A percentile compares a stretch with the other conserved stretches of the same genome.
Conservation (phyloP, 2,888 invertebrate genomes). For the Limnephilus lunatus region DNA sequence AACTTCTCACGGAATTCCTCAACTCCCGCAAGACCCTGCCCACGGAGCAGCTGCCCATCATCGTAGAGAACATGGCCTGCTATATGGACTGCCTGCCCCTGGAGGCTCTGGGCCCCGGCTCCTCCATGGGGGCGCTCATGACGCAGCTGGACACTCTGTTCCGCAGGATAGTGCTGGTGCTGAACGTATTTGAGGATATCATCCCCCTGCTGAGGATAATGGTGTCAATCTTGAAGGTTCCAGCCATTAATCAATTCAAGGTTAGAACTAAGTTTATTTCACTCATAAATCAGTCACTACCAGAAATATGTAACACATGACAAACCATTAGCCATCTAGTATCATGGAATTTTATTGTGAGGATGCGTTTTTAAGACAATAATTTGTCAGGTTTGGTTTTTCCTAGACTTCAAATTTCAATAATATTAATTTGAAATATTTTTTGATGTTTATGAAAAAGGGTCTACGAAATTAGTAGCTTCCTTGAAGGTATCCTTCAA, state of each 20-base stretch:
- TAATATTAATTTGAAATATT: no score
- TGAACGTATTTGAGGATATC: constrained; percentile 84
- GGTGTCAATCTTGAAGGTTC: constrained; percentile 88
- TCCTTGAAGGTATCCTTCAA: no score
- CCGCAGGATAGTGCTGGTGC: constrained; percentile 84
- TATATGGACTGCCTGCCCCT: constrained; percentile 95
- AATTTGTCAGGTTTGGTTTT: no score
- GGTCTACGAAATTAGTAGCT: no score
- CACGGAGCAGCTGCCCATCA: constrained; percentile 81
- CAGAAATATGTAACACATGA: neutral
- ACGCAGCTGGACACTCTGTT: constrained; percentile 92
- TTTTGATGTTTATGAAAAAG: no score
- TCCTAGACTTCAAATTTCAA: no score
- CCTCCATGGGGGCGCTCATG: constrained; percentile 86
- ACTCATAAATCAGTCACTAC: neutral
- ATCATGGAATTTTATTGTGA: no score
- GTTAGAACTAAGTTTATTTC: constrained; percentile 71
- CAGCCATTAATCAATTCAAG: constrained; percentile 88
- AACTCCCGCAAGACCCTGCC: constrained; percentile 76
- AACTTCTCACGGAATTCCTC: constrained; percentile 87
- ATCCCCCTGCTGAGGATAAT: constrained; percentile 86
- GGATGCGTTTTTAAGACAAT: neutral
- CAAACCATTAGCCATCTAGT: neutral
- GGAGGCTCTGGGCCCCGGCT: constrained; percentile 84
- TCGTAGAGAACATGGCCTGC: constrained; percentile 93